Percentiles rank a stretch among this genome's conserved stretches.
Evolutionary conservation across 2,888 invertebrate species (phyloP).

Genomic region (Eristalis tenax): DNA sequence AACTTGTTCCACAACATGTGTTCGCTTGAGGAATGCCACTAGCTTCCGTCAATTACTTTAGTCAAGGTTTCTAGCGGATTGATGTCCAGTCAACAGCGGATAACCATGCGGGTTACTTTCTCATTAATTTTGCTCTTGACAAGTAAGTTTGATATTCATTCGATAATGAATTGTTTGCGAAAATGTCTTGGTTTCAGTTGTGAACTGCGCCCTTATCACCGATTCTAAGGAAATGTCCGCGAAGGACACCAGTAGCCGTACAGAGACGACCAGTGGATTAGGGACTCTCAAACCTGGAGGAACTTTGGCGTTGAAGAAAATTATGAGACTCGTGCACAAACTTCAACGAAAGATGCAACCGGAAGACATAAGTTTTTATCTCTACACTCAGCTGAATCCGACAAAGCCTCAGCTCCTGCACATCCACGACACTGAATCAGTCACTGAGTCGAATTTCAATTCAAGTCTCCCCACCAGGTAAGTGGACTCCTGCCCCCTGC

Average conservation of each 20-base stretch:
- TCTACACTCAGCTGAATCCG: constrained; percentile 3
- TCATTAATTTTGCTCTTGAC: not conserved
- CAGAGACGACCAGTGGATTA: too few relatives aligned
- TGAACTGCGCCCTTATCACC: not conserved
- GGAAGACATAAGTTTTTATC: not conserved
- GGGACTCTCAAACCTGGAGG: too few relatives aligned
- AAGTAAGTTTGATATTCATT: not conserved
- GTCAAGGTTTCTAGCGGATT: not conserved
- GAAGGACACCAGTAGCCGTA: not conserved
- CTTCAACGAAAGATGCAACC: not conserved
- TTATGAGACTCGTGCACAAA: not conserved
- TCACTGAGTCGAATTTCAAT: constrained; percentile 17
- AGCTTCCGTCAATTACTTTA: not conserved
- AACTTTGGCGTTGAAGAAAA: too few relatives aligned
- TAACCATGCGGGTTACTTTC: not conserved
- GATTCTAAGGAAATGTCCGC: not conserved
- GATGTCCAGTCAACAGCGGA: not conserved
- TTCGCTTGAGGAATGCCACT: not conserved
- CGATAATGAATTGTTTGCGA: not conserved
- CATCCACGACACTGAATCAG: not conserved
- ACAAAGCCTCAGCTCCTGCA: not conserved
- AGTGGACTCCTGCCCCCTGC: not conserved
- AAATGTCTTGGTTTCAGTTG: not conserved
- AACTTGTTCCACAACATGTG: not conserved
- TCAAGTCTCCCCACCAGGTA: constrained; percentile 29